Base-by-base conservation (phyloP, 2,113 vertebrate species). In the Oophaga pumilio region DNA sequence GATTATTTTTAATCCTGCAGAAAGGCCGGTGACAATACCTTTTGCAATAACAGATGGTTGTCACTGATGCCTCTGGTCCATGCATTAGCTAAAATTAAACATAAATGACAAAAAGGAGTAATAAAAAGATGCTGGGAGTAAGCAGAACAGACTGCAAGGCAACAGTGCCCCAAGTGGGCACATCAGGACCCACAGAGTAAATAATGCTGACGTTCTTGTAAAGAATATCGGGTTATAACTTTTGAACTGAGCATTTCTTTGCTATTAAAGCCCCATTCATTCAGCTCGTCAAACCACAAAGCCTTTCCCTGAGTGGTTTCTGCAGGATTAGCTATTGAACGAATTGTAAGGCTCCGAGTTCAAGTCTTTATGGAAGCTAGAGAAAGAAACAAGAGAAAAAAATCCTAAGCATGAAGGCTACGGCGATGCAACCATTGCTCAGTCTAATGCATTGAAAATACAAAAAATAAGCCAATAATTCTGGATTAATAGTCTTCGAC, bases 251-350 rank as follows among this genome's bases (percentile, higher is more conserved):
- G 69, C 69, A 26, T 7, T 20, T 76, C 74, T 76, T 14, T 13
- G 20, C 11, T 53, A 76, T 76, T 12, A 53, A 20, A n/a, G 49
- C 10, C 6, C 74, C 74, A 76, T 50, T 76, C 74, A 76, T 24
- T 52, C 20, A 76, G 28, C 18, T 76, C 74, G n/a, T 53, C 49
- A 76, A 76, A 22, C 43, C 74, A 76, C n/a, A 76, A 52, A 53
- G 49, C 20, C 49, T 53, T 33, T 24, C 12, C 74, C 49, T 13
- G 74, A 76, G 74, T 76, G 74, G 18, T 76, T 76, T 76, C 74
- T 53, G 74, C 43, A n/a, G 49, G 49, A 76, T 76, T 53, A 53
- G 74, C 74, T 76, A 76, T 52, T 76, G 74, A 76, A 76, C 18
- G 52, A 76, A 53, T 33, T 76, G 74, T 76, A 76, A n/a, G n/a